These are phyloP conservation scores for Mesembrinibis cayennensis DNA, from an alignment of 2,113 vertebrate genomes.

Conservation along the genomic window DNA sequence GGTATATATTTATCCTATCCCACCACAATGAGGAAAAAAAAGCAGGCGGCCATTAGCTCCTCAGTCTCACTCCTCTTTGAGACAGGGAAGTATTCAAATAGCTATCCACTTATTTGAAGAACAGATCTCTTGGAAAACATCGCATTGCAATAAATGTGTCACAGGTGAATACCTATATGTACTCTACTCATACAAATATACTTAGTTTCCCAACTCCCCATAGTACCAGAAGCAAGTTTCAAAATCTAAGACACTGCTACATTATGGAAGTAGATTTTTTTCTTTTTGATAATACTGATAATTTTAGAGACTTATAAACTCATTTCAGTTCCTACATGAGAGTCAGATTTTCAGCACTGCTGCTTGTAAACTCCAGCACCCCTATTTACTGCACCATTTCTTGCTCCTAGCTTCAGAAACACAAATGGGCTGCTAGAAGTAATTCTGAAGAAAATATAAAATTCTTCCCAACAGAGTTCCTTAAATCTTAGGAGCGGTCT, in stretches of 20 bases:
- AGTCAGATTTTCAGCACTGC: not conserved
- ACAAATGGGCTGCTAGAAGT: not conserved
- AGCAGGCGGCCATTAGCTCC: rapidly evolving
- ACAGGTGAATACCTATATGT: not conserved
- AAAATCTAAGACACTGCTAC: not conserved
- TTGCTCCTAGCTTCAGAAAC: not conserved
- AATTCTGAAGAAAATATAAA: not conserved
- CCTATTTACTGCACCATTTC: not conserved
- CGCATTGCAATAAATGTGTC: not conserved
- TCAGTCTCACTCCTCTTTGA: not conserved
- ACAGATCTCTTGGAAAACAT: not conserved
- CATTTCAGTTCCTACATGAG: not conserved
- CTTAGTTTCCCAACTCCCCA: not conserved
- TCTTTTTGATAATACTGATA: not conserved
- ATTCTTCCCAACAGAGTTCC: not conserved
- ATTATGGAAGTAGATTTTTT: not conserved
- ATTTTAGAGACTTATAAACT: not conserved
- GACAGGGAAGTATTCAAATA: not conserved
- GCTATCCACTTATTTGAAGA: not conserved
- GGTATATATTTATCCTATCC: not conserved
- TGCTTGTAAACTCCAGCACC: not conserved
- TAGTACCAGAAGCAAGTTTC: not conserved
- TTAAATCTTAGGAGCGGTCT: not conserved
- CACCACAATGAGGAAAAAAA: not conserved
- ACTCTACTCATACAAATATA: rapidly evolving